Evolutionary conservation across 2,888 invertebrate species (phyloP).

Genomic region (Megastigmus dorsalis): DNA sequence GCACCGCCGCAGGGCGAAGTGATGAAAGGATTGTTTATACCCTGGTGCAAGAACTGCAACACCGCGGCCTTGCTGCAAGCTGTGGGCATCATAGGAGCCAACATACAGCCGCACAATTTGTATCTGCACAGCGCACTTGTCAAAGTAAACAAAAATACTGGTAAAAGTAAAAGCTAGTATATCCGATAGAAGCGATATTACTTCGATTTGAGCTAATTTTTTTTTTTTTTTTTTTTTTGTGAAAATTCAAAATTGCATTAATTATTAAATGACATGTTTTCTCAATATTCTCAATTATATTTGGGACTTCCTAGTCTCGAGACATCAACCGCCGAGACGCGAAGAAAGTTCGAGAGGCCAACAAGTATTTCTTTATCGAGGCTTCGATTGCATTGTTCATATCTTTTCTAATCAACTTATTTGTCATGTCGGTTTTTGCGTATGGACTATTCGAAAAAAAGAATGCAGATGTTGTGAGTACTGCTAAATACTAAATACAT

Average conservation of each 20-base stretch:
- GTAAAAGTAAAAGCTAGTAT: no score
- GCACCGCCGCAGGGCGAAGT: conserved; percentile 83
- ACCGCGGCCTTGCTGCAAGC: conserved; percentile 82
- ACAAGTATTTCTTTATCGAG: conserved; percentile 89
- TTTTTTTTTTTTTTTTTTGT: no score
- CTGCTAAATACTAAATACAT: no score
- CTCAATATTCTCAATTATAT: no score
- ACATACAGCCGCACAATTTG: conserved; percentile 95
- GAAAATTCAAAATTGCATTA: no score
- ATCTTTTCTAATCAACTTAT: conserved; percentile 91
- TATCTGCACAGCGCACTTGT: conserved; percentile 94
- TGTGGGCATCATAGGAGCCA: conserved; percentile 89
- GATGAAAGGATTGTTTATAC: conserved; percentile 86
- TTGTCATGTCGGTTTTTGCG: conserved; percentile 92
- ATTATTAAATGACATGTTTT: no score
- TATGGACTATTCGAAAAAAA: conserved; percentile 85
- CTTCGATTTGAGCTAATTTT: no score
- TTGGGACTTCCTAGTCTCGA: conserved; percentile 78
- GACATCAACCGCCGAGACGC: conserved; percentile 85
- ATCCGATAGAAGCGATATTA: no score
- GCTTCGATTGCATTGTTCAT: conserved; percentile 86
- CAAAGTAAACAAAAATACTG: no score
- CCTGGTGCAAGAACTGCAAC: conserved; percentile 85
- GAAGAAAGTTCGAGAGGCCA: conserved; percentile 86
- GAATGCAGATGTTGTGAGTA: conserved; percentile 81